Conservation (phyloP, 2,797 vertebrate species). For the Cryptoprocta ferox region DNA sequence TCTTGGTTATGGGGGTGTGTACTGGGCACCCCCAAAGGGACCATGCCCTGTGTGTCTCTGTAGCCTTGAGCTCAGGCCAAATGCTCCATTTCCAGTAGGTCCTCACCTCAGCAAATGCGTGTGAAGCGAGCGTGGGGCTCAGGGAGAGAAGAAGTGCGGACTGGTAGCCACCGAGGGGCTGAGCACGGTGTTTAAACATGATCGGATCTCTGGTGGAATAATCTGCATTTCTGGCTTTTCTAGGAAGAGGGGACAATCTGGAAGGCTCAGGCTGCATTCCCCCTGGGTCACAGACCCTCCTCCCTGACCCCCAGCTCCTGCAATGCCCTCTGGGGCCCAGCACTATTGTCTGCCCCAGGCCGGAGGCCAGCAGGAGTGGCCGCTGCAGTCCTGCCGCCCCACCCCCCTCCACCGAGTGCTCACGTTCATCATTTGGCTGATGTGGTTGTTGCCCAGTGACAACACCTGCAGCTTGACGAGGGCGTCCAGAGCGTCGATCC, state of each 20-base stretch:
- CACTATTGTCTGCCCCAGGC: rapidly evolving
- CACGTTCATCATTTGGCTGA: constrained; percentile 90
- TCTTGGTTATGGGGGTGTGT: neutral
- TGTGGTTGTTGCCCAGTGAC: constrained; percentile 91
- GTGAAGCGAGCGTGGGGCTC: neutral
- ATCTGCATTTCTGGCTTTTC: neutral
- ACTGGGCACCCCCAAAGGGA: neutral
- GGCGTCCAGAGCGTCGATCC: constrained; percentile 91
- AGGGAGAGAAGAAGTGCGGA: neutral
- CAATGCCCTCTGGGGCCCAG: neutral
- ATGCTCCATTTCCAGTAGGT: neutral
- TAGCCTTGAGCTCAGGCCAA: neutral
- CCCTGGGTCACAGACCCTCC: neutral
- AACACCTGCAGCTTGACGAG: constrained; percentile 91
- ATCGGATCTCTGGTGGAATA: neutral
- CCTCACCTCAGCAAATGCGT: neutral
- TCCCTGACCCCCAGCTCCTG: neutral
- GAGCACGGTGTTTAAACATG: neutral
- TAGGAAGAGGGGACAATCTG: neutral
- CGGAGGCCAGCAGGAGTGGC: neutral
- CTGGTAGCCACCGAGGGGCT: neutral
- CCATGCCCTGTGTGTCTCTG: neutral
- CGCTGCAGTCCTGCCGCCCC: rapidly evolving
- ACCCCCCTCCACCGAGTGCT: constrained; percentile 72
- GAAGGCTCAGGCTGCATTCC: neutral